These are phyloP conservation scores for Anthonomus grandis DNA, from an alignment of 1,140 invertebrate genomes.

Conservation along the genomic window DNA sequence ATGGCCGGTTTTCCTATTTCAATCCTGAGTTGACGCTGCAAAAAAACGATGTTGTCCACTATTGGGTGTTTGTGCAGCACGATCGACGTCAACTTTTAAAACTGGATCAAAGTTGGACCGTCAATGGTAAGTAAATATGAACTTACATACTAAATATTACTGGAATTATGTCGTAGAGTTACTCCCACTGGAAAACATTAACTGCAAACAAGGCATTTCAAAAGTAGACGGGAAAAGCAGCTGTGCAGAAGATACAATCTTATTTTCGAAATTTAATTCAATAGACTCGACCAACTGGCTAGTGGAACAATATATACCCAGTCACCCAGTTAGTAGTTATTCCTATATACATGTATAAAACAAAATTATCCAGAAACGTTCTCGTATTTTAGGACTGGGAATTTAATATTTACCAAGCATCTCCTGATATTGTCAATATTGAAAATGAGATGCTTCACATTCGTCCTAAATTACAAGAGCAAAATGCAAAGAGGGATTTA, in stretches of 20 bases:
- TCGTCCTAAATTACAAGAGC: not conserved
- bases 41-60: conserved; percentile 38
- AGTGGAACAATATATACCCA: conserved; percentile 16
- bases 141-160: not conserved
- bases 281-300: not conserved
- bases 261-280: conserved; percentile 17
- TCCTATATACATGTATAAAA: not conserved
- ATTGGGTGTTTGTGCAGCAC: conserved; percentile 44
- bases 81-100: conserved; percentile 38
- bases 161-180: not conserved
- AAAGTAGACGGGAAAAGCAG: not conserved
- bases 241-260: conserved; percentile 2
- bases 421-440: not conserved
- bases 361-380: not conserved
- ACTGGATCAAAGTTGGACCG: conserved; percentile 34
- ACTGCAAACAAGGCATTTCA: not conserved
- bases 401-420: conserved; percentile 8
- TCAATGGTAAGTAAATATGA: conserved; percentile 20
- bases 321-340: conserved; percentile 1
- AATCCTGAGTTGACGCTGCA: conserved; percentile 34
- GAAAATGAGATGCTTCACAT: conserved; percentile 2
- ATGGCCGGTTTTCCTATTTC: conserved; percentile 37
- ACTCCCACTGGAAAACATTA: not conserved
- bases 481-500: not conserved
- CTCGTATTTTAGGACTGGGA: conserved; percentile 7